Evolutionary conservation across 2,797 vertebrate genomes (phyloP).

Genomic region (Cirrhinus mrigala): DNA sequence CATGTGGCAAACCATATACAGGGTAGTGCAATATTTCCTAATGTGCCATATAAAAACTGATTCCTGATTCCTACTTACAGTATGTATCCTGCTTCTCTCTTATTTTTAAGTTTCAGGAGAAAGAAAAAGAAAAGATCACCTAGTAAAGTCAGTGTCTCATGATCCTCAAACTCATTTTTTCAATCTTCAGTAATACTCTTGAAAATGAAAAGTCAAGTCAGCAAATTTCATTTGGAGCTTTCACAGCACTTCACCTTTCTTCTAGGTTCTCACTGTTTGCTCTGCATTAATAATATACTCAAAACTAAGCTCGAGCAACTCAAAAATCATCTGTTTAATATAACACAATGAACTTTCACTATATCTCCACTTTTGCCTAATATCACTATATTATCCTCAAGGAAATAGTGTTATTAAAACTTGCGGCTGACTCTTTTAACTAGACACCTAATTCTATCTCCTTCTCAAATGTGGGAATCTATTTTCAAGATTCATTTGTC

Average conservation of each 20-base stretch:
- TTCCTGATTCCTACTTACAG: neutral
- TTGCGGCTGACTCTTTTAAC: slow-evolving; percentile 70
- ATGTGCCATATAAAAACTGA: neutral
- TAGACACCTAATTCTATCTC: slow-evolving; percentile 38
- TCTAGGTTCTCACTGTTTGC: slow-evolving; percentile 70
- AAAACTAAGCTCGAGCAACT: slow-evolving; percentile 22
- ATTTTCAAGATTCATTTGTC: slow-evolving; percentile 63
- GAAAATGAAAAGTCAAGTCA: slow-evolving; percentile 38
- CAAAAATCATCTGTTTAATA: slow-evolving; percentile 51
- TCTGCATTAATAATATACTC: slow-evolving; percentile 54
- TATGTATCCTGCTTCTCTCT: neutral
- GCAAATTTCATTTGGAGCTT: slow-evolving; percentile 29
- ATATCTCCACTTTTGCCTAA: slow-evolving; percentile 79
- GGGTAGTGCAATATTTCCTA: neutral
- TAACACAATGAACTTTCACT: slow-evolving; percentile 74
- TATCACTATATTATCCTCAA: slow-evolving; percentile 77
- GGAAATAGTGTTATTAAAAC: slow-evolving; percentile 80
- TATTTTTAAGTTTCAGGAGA: slow-evolving; percentile 48
- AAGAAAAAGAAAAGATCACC: neutral
- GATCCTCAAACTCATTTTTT: slow-evolving; percentile 22
- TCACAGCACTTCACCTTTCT: slow-evolving; percentile 2
- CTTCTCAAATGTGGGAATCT: slow-evolving; percentile 68
- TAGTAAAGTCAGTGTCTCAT: neutral
- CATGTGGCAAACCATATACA: neutral
- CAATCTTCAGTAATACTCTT: slow-evolving; percentile 34